These are phyloP conservation scores for Aspiorhynchus laticeps DNA, from an alignment of 2,113 vertebrate species.

Conservation along the genomic window DNA sequence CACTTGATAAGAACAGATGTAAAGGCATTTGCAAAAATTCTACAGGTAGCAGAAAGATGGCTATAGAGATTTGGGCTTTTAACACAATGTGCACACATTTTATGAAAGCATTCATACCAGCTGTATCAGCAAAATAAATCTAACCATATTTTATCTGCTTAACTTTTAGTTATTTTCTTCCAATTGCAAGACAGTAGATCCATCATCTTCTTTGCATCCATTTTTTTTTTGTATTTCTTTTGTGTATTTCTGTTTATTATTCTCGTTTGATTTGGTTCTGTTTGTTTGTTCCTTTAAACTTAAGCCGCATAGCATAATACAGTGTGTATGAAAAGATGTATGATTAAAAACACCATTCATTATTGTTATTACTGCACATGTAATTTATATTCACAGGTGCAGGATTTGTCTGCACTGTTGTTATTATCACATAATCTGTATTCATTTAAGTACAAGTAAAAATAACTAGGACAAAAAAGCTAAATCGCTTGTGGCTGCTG, in stretches of 20 bases:
- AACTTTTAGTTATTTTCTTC: neutral
- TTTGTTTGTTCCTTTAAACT: neutral
- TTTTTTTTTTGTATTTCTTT: neutral
- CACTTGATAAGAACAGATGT: neutral
- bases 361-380: neutral
- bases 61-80: neutral
- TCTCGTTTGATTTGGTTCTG: neutral
- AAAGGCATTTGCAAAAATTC: neutral
- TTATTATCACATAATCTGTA: constrained; percentile 8
- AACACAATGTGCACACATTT: neutral
- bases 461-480: constrained; percentile 31
- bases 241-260: neutral
- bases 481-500: constrained; percentile 10
- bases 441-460: constrained; percentile 18
- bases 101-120: neutral
- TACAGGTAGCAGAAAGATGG: neutral
- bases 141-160: neutral
- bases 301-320: neutral
- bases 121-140: neutral
- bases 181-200: neutral
- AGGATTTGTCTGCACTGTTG: constrained; percentile 6
- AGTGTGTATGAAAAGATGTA: neutral
- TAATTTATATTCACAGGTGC: neutral
- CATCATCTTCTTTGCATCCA: neutral
- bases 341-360: neutral